These are phyloP conservation scores for Ceratotherium simum DNA, from an alignment of 2,113 vertebrate species.

Conservation along the genomic window DNA sequence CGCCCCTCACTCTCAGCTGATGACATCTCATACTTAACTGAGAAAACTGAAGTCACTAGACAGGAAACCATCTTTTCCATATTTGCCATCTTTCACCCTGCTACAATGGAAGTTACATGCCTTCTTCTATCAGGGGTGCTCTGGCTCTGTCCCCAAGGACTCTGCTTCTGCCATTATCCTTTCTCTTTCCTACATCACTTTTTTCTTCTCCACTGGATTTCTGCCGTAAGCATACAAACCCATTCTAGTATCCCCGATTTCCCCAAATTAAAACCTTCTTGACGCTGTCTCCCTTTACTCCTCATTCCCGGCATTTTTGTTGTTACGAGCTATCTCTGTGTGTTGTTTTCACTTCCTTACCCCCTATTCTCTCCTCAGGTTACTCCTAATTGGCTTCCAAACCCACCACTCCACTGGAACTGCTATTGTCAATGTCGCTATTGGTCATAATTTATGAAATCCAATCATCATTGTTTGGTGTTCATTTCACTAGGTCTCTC, in stretches of 20 bases:
- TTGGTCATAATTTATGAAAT: conserved; percentile 13
- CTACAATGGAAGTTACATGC: background rate
- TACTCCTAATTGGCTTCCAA: background rate
- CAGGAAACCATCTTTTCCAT: background rate
- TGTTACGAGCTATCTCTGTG: background rate
- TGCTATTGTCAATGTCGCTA: background rate
- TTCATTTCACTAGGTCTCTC: background rate
- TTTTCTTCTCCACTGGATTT: background rate
- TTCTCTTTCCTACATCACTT: background rate
- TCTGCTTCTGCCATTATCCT: conserved; percentile 1
- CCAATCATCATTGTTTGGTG: background rate
- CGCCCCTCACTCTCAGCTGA: background rate
- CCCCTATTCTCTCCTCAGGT: background rate
- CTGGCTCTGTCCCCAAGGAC: background rate
- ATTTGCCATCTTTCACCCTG: background rate
- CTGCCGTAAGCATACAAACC: background rate
- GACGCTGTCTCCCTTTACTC: background rate
- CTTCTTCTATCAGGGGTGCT: background rate
- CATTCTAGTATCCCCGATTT: background rate
- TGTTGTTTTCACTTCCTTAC: background rate
- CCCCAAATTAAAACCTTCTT: background rate
- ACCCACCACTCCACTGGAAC: background rate
- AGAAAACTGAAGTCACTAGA: conserved; percentile 26
- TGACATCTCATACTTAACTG: background rate
- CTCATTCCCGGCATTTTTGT: background rate